Evolutionary conservation across 1,140 invertebrate species (phyloP).

Genomic region (Lerema accius): DNA sequence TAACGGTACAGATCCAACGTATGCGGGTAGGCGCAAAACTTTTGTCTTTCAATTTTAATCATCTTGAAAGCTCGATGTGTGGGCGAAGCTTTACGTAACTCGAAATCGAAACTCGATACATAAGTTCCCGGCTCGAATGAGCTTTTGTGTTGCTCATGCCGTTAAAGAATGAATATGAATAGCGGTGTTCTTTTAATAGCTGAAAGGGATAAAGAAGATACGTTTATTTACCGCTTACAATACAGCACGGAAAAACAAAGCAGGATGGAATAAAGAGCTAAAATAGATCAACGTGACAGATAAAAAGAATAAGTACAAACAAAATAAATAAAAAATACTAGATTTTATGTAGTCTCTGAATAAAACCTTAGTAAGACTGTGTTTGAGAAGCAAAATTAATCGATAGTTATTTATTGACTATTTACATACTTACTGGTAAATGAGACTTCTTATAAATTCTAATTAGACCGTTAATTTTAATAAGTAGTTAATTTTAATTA

Average conservation of each 20-base stretch:
- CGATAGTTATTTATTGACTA: too few relatives aligned
- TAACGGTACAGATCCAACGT: neutral
- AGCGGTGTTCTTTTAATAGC: neutral
- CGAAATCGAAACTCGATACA: slow-evolving; percentile 33
- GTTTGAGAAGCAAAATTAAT: too few relatives aligned
- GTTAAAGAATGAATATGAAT: slow-evolving; percentile 21
- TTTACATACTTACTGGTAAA: too few relatives aligned
- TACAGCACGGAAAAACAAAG: neutral
- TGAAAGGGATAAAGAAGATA: neutral
- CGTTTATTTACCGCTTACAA: neutral
- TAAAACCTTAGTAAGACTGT: too few relatives aligned
- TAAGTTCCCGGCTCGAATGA: slow-evolving; percentile 10
- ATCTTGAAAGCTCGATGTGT: slow-evolving; percentile 31
- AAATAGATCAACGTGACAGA: neutral
- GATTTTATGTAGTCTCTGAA: too few relatives aligned
- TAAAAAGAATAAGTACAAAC: neutral
- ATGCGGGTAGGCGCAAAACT: slow-evolving; percentile 20
- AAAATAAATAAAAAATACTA: neutral
- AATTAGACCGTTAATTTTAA: too few relatives aligned
- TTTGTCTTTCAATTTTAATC: slow-evolving; percentile 33
- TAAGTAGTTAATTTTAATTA: too few relatives aligned
- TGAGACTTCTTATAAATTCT: too few relatives aligned
- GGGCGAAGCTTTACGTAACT: slow-evolving; percentile 32
- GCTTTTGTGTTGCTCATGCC: slow-evolving; percentile 21
- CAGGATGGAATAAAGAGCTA: neutral